phyloP scores from a whole-genome alignment of 2,888 invertebrate species.

The Cistogaster globosa region DNA sequence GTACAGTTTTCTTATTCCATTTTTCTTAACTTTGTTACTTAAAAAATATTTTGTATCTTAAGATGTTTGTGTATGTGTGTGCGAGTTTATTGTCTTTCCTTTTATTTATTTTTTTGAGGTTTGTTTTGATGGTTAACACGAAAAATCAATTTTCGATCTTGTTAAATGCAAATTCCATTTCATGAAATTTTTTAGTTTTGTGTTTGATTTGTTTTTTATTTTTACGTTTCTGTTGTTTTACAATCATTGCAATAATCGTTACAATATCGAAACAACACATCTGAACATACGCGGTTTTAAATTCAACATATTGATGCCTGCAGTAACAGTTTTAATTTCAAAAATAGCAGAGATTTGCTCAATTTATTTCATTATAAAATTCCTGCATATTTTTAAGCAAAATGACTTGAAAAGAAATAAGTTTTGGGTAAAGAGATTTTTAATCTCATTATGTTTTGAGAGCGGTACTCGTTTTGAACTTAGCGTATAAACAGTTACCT shows the following conservation, averaged over 20 bases:
- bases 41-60: slow-evolving; percentile 22
- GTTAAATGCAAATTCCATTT: slow-evolving; percentile 75
- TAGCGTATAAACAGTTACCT: no score
- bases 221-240: slow-evolving; percentile 64
- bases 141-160: slow-evolving; percentile 76
- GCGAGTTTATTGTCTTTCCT: slow-evolving; percentile 32
- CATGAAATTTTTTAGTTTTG: slow-evolving; percentile 61
- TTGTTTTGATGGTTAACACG: slow-evolving; percentile 74
- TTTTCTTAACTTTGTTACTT: slow-evolving; percentile 34
- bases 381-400: no score
- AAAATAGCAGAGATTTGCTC: neutral
- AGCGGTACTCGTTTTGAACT: no score
- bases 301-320: slow-evolving; percentile 46
- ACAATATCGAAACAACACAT: slow-evolving; percentile 70
- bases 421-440: no score
- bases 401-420: no score
- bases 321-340: slow-evolving; percentile 9
- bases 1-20: slow-evolving; percentile 18
- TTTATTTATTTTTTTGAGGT: slow-evolving; percentile 56
- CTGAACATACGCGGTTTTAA: slow-evolving; percentile 59
- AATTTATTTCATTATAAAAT: no score
- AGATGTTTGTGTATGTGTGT: neutral
- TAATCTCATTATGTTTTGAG: no score
- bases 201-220: slow-evolving; percentile 35
- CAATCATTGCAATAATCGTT: slow-evolving; percentile 71